Base-by-base conservation (phyloP, 2,113 vertebrate genomes). In the Albula goreensis region DNA sequence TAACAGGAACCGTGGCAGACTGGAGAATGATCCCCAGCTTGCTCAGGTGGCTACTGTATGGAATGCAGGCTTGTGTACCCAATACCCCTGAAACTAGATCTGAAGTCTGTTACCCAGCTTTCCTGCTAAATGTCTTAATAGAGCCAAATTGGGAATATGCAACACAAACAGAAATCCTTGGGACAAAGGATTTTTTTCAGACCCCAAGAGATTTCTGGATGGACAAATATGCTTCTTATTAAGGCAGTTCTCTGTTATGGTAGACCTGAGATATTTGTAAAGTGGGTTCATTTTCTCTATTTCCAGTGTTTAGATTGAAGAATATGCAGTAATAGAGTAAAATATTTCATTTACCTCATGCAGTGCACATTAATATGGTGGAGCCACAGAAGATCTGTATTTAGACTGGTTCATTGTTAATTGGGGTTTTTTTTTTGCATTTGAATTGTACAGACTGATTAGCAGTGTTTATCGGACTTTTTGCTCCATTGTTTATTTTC, bases 401-500 rank as follows among this genome's bases (percentile, higher is more conserved):
- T 90, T 89, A 90, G 86, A 87, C 84, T 84, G 70, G 53, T 60
- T 31, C 11, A 57, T 57, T 83, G 78, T 31, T 85, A 50, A n/a
- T 31, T 50, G 31, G 78, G 70, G 84, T 85, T 56, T 41, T 85
- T 56, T 41, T 41, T 82, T 78, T 7, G 82, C 82, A 66, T 70
- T 87, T 57, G 15, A 53, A 78, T 85, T 88, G 56, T 25, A 85
- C 49, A 78, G 60, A 60, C 85, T 84, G 88, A 89, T 88, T 88
- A 89, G 77, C 50, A 17, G 13, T 87, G 87, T 92, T 91, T 88
- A 89, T 88, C 83, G 50, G 83, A 86, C 80, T 22, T 83, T 83
- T 82, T 41, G 74, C 51, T 22, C 63, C 86, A 13, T 57, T 50
- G 85, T 89, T 92, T 90, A 88, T 91, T 88, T 88, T 80, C 17